Evolutionary conservation across 2,113 vertebrate genomes (phyloP).

Genomic region (Amphiprion percula): DNA sequence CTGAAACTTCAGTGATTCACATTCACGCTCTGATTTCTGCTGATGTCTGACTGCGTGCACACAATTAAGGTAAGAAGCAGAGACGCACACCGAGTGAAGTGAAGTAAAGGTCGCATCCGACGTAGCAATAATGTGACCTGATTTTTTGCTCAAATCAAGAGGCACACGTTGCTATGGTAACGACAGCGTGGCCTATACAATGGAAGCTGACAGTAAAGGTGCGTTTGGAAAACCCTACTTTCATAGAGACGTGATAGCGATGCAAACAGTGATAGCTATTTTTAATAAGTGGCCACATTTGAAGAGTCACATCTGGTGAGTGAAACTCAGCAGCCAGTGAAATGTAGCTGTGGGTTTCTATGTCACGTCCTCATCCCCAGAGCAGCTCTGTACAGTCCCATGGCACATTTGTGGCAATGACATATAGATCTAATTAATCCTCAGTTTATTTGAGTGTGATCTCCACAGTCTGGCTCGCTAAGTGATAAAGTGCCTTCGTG

Average conservation of each 20-base stretch:
- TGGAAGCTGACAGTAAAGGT: slow-evolving; percentile 12
- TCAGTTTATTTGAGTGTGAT: slow-evolving; percentile 15
- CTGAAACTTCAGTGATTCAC: neutral
- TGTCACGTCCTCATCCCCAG: slow-evolving; percentile 11
- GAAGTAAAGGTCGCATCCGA: slow-evolving; percentile 48
- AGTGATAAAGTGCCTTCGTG: slow-evolving; percentile 38
- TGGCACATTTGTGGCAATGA: slow-evolving; percentile 33
- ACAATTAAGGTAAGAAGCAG: neutral
- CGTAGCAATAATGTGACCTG: slow-evolving; percentile 48
- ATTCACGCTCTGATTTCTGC: slow-evolving; percentile 17
- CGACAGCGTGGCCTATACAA: slow-evolving; percentile 27
- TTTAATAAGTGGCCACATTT: slow-evolving; percentile 14
- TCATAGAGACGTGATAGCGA: neutral
- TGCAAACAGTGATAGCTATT: slow-evolving; percentile 6
- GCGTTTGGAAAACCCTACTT: slow-evolving; percentile 20
- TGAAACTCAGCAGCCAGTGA: neutral
- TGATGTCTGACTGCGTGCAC: slow-evolving; percentile 19
- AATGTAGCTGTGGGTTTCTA: slow-evolving; percentile 1
- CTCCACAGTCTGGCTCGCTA: slow-evolving; percentile 22
- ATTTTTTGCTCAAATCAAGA: slow-evolving; percentile 50
- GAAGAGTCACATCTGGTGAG: slow-evolving; percentile 12
- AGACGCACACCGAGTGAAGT: slow-evolving; percentile 10
- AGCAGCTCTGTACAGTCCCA: slow-evolving; percentile 4
- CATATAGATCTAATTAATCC: slow-evolving; percentile 54
- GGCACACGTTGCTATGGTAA: slow-evolving; percentile 73